Conservation (phyloP, 2,113 vertebrate genomes). For the Chrysemys picta region DNA sequence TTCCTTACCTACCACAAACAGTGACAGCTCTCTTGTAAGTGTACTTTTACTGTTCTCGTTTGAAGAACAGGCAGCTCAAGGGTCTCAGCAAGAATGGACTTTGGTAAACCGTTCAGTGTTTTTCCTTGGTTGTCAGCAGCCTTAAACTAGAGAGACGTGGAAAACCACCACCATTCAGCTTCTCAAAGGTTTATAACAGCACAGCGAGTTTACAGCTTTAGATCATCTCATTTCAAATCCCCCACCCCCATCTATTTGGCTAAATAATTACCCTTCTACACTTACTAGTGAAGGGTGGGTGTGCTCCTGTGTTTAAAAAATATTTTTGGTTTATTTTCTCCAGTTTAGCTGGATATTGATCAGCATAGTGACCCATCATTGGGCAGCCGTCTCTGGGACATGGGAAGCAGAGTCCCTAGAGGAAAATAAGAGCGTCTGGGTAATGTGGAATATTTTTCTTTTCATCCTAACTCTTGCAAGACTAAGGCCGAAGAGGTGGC, state of each 20-base stretch:
- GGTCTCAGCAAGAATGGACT: neutral
- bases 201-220: neutral
- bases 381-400: slow-evolving; percentile 73
- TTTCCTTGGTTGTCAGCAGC: neutral
- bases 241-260: neutral
- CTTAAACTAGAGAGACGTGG: neutral
- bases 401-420: slow-evolving; percentile 69
- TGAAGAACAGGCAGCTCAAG: neutral
- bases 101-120: neutral
- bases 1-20: neutral
- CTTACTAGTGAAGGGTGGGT: slow-evolving; percentile 73
- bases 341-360: slow-evolving; percentile 63
- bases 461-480: neutral
- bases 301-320: slow-evolving; percentile 76
- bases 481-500: neutral
- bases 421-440: neutral
- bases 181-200: neutral
- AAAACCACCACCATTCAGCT: neutral
- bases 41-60: neutral
- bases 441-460: neutral
- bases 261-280: neutral
- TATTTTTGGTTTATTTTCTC: slow-evolving; percentile 51
- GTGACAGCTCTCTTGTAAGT: neutral
- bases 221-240: neutral
- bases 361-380: slow-evolving; percentile 78